Evolutionary conservation across 2,888 invertebrate species (phyloP), one percentile per base, ranked within the genome.

Genomic region (Xanthostigma xanthostigma): DNA sequence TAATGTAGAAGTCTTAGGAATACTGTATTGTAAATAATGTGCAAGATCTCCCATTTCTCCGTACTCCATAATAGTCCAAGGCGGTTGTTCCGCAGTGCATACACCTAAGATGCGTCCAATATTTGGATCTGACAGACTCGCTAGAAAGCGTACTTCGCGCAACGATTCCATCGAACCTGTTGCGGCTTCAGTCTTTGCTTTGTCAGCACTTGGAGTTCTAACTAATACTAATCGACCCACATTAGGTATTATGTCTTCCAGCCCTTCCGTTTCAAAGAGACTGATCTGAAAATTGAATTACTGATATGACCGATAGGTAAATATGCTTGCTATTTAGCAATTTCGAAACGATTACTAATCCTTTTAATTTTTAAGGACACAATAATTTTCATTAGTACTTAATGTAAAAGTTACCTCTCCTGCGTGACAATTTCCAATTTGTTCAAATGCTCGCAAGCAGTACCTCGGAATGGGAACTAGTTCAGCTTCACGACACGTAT

Each of bases 31-130:
- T 51, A 77, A 65, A 65, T 81, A 81, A 63, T 82, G 80, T 57
- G 79, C 77, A 51, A 85, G 72, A 65, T 85, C 84, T 9, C 84
- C 84, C 60, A 80, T 77, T 58, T 81, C 80, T 62, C 81, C 79
- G 65, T 83, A 83, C 65, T 85, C 84, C 55, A 81, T 74, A 46
- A 84, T 74, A 58, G 80, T 78, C 72, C 81, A 79, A 47, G 79
- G 74, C 1, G 80, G 78, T 54, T 76, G 75, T 56, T 75, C 74
- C 27, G 67, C 64, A 8, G 75, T 72, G 51, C 67, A 67, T 48
- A 81, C 73, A 45, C 75, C 81, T 53, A 84, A 65, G 49, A 82
- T 68, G 54, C 76, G 71, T 46, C 79, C 79, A 51, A 84, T 70
- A 64, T 81, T 81, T 17, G 78, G 73, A 63, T 84, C 81, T 53